Evolutionary conservation across 1,140 invertebrate species (phyloP).

Genomic region (Campodea augens): DNA sequence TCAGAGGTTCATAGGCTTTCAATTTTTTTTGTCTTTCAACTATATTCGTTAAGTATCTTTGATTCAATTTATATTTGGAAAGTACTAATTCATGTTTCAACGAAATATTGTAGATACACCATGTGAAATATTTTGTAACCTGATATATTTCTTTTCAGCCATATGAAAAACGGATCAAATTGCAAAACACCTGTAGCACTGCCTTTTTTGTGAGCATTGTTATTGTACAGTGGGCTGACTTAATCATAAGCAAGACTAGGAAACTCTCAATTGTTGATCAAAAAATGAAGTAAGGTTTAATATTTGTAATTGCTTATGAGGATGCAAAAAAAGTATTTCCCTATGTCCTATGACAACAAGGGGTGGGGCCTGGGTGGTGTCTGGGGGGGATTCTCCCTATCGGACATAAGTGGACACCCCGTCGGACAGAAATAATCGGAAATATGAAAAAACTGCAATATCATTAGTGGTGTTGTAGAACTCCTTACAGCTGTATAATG

Average conservation of each 20-base stretch:
- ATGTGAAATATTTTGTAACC: conserved; percentile 15
- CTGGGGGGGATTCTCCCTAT: too few species aligned
- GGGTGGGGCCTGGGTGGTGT: too few species aligned
- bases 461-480: too few species aligned
- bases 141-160: conserved; percentile 25
- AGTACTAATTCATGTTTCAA: conserved; percentile 22
- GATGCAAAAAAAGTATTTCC: too few species aligned
- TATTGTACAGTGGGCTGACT: conserved; percentile 47
- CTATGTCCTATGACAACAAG: too few species aligned
- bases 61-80: conserved; percentile 12
- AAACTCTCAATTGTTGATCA: conserved; percentile 40
- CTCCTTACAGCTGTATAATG: too few species aligned
- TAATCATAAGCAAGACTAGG: conserved; percentile 47
- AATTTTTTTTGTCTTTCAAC: conserved; percentile 10
- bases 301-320: too few species aligned
- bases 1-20: not conserved
- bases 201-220: conserved; percentile 48
- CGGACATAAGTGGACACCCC: too few species aligned
- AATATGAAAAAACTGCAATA: too few species aligned
- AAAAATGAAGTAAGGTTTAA: conserved; percentile 42
- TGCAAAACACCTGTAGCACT: conserved; percentile 46
- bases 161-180: conserved; percentile 35
- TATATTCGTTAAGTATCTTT: conserved; percentile 1
- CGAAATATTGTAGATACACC: conserved; percentile 12
- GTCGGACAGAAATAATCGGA: too few species aligned